Conservation (phyloP, 2,888 invertebrate genomes). For the Drosophila mercatorum region DNA sequence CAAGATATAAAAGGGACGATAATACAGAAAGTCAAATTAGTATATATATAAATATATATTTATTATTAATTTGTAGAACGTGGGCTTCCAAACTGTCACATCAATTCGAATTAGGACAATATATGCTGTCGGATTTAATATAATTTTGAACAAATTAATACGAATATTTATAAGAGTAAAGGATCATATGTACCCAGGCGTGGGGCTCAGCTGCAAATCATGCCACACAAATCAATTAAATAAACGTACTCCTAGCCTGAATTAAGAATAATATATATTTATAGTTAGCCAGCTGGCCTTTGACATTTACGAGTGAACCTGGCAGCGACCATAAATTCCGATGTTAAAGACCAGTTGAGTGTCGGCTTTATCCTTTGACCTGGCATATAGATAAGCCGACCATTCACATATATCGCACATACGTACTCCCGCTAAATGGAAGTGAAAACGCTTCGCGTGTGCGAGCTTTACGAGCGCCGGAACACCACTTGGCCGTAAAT, state of each 20-base stretch:
- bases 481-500: conserved; percentile 29
- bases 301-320: conserved; percentile 30
- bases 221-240: conserved; percentile 21
- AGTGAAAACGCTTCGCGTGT: conserved; percentile 47
- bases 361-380: conserved; percentile 2
- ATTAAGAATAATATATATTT: conserved; percentile 40
- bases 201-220: not conserved
- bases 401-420: conserved; percentile 18
- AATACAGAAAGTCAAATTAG: too few species aligned
- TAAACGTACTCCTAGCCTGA: not conserved
- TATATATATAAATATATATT: too few species aligned
- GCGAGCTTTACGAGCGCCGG: conserved; percentile 31
- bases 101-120: not conserved
- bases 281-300: conserved; percentile 17
- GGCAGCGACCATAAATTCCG: conserved; percentile 46
- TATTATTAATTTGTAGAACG: too few species aligned
- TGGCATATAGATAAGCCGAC: conserved; percentile 3
- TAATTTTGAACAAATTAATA: not conserved
- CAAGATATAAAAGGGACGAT: too few species aligned
- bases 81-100: not conserved
- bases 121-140: not conserved
- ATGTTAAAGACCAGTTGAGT: conserved; percentile 30
- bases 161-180: not conserved
- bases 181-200: not conserved
- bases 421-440: conserved; percentile 26